Evolutionary conservation across 2,888 invertebrate genomes (phyloP).

Genomic region (Melanchra persicariae): DNA sequence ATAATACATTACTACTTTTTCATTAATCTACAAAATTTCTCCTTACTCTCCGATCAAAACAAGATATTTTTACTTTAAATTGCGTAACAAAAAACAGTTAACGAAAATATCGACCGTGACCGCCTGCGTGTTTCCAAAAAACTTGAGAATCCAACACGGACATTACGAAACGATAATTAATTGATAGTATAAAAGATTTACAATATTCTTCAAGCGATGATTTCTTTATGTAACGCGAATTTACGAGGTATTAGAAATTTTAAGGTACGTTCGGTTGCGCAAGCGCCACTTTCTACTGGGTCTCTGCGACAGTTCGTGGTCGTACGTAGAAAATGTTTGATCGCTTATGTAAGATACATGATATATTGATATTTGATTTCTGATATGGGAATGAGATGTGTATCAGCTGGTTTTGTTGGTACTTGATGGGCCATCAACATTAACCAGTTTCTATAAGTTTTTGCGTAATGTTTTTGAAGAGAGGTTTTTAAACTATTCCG

Average conservation of each 20-base stretch:
- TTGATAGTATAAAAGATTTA: constrained; percentile 65
- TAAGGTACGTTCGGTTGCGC: constrained; percentile 70
- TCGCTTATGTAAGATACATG: constrained; percentile 66
- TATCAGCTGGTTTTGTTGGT: constrained; percentile 26
- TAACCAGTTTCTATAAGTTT: constrained; percentile 20
- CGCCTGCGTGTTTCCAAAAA: constrained; percentile 46
- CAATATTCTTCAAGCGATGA: constrained; percentile 65
- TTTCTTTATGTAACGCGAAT: constrained; percentile 75
- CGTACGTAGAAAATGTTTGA: constrained; percentile 66
- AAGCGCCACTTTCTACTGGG: constrained; percentile 74
- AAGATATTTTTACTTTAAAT: constrained; percentile 33
- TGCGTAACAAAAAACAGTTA: constrained; percentile 54
- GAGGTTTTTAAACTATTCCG: background rate
- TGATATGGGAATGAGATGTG: constrained; percentile 41
- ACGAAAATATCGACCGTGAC: constrained; percentile 50
- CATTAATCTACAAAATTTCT: constrained; percentile 1
- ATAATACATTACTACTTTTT: background rate
- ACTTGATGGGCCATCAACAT: constrained; percentile 13
- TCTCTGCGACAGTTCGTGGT: constrained; percentile 66
- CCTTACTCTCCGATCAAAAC: background rate
- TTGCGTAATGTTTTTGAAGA: background rate
- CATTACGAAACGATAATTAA: constrained; percentile 65
- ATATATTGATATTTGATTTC: constrained; percentile 54
- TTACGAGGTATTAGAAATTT: constrained; percentile 74
- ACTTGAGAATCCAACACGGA: constrained; percentile 31